Conservation (phyloP, 2,888 invertebrate species). For the Liodrosophila aerea region DNA sequence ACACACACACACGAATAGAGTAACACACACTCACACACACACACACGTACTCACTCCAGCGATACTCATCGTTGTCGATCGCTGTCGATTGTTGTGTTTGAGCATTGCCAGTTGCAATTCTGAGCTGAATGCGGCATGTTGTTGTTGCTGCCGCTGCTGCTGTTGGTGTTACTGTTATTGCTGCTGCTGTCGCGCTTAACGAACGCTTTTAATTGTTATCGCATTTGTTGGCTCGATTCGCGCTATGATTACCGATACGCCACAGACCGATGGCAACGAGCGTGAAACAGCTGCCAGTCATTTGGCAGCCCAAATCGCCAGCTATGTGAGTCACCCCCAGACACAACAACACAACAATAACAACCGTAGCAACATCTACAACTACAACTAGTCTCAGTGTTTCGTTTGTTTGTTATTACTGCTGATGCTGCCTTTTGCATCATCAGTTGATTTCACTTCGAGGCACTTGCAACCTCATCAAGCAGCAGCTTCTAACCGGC, state of each 20-base stretch:
- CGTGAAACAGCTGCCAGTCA: conserved; percentile 43
- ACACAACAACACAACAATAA: neutral
- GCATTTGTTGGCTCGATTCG: conserved; percentile 45
- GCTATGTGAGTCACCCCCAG: conserved; percentile 71
- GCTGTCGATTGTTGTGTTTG: conserved; percentile 27
- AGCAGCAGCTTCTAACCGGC: conserved; percentile 29
- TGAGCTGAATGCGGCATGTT: conserved; percentile 67
- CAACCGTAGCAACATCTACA: no score
- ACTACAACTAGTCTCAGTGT: no score
- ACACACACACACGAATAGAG: no score
- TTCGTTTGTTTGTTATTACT: no score
- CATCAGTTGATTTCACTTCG: conserved; percentile 11
- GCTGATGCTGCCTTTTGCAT: neutral
- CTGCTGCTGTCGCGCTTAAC: conserved; percentile 52
- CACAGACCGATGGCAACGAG: conserved; percentile 19
- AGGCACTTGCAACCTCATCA: neutral
- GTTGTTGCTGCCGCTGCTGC: conserved; percentile 58
- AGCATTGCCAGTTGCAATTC: conserved; percentile 62
- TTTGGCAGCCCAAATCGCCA: conserved; percentile 77
- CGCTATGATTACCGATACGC: conserved; percentile 45
- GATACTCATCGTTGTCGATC: conserved; percentile 24
- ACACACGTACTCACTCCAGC: no score
- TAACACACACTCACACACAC: no score
- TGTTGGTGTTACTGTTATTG: conserved; percentile 62
- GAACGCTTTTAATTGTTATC: conserved; percentile 57